Conservation (phyloP, 1,140 invertebrate genomes). For the Papilio polytes region DNA sequence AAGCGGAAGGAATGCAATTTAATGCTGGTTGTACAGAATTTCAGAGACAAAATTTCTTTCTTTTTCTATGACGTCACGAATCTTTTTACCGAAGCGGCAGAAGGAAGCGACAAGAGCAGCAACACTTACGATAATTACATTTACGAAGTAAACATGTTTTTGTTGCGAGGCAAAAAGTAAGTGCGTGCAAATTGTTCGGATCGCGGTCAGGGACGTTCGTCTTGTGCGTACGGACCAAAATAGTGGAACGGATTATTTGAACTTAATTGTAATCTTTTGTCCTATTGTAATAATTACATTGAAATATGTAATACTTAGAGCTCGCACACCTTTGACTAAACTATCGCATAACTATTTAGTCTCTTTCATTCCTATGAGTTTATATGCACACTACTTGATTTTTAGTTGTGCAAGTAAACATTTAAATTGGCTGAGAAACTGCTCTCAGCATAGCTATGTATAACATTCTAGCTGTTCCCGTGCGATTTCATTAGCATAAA, state of each 20-base stretch:
- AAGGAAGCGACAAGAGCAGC: background rate
- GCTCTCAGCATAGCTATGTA: too few species aligned
- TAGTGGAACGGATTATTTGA: background rate
- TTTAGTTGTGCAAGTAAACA: too few species aligned
- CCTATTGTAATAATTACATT: too few species aligned
- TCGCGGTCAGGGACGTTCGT: background rate
- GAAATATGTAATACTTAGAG: too few species aligned
- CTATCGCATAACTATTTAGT: too few species aligned
- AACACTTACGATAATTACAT: background rate
- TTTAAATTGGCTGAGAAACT: too few species aligned
- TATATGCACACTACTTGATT: too few species aligned
- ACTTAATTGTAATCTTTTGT: background rate
- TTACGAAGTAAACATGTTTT: slow-evolving; percentile 26
- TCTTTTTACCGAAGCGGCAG: slow-evolving; percentile 2
- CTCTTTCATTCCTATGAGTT: too few species aligned
- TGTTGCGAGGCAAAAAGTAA: background rate
- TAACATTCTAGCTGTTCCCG: too few species aligned
- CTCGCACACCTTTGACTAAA: too few species aligned
- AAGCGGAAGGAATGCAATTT: background rate
- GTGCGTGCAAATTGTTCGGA: background rate
- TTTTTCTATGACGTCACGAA: background rate
- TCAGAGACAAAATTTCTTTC: background rate
- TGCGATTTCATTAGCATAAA: too few species aligned
- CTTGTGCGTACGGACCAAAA: background rate
- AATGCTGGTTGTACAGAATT: background rate